Conservation (phyloP, 2,113 vertebrate species). For the Catharus minimus region DNA sequence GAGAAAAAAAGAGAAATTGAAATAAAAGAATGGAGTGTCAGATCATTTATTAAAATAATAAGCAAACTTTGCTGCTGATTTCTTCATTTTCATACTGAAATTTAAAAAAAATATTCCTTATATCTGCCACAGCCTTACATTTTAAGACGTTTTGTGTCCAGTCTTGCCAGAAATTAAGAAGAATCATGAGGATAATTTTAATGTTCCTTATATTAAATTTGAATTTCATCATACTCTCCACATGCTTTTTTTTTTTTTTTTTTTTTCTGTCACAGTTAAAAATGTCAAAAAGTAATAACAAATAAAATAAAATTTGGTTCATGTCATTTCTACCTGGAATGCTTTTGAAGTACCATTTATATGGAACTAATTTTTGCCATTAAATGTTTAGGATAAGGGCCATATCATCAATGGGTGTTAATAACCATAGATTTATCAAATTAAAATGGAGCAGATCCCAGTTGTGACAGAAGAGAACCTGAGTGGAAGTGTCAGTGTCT, state of each 20-base stretch:
- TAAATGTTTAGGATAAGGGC: not conserved
- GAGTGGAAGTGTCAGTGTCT: not conserved
- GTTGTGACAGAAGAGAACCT: not conserved
- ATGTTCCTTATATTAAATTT: not conserved
- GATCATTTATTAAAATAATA: constrained; percentile 18
- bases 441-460: not conserved
- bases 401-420: not conserved
- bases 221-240: not conserved
- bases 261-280: not conserved
- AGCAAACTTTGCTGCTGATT: not conserved
- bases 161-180: not conserved
- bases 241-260: no score
- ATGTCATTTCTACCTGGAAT: not conserved
- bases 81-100: not conserved
- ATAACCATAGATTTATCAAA: not conserved
- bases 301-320: constrained; percentile 8
- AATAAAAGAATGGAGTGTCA: not conserved
- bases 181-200: not conserved
- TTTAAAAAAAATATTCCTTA: not conserved
- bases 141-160: not conserved
- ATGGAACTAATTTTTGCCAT: constrained; percentile 17
- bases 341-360: constrained; percentile 7
- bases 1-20: not conserved
- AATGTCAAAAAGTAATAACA: not conserved
- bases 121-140: not conserved